A percentile compares a stretch with the other conserved stretches of the same genome.
These are phyloP conservation scores for Papilio polyxenes DNA, from an alignment of 1,140 invertebrate genomes.

Conservation along the genomic window DNA sequence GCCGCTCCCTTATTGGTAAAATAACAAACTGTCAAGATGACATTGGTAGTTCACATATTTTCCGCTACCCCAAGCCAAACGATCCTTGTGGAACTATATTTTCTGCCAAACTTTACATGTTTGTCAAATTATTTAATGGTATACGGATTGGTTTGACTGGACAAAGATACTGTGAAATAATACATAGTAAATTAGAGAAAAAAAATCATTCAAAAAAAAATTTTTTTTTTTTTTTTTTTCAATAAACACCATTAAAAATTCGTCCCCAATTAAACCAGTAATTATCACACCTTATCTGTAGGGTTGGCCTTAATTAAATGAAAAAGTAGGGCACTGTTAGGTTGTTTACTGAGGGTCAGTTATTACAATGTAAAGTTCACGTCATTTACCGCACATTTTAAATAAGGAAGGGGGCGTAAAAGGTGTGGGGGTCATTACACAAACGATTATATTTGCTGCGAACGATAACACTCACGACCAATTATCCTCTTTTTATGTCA, in stretches of 20 bases:
- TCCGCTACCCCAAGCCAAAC: too few species aligned
- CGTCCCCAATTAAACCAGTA: not conserved
- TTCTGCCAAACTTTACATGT: not conserved
- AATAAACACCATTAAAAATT: not conserved
- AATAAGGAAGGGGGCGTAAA: not conserved
- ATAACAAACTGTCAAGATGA: not conserved
- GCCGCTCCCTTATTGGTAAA: too few species aligned
- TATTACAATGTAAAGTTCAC: slow-evolving; percentile 31
- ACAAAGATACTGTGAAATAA: not conserved
- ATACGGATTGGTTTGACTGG: not conserved
- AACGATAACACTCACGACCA: not conserved
- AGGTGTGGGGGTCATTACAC: not conserved
- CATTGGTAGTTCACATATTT: too few species aligned
- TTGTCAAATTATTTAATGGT: not conserved
- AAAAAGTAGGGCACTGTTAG: slow-evolving; percentile 31
- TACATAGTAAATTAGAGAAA: not conserved
- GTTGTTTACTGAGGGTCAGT: slow-evolving; percentile 27
- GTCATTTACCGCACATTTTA: slow-evolving; percentile 27
- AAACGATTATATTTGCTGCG: not conserved
- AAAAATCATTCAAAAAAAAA: not conserved
- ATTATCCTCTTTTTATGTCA: slow-evolving; percentile 14
- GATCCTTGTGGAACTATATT: not conserved
- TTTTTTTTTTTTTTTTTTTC: too few species aligned
- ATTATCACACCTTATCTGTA: slow-evolving; percentile 8
- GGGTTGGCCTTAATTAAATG: slow-evolving; percentile 26